Percentiles rank a stretch among this genome's conserved stretches.
These are phyloP conservation scores for Nesidiocoris tenuis DNA, from an alignment of 2,888 invertebrate species.

Conservation along the genomic window DNA sequence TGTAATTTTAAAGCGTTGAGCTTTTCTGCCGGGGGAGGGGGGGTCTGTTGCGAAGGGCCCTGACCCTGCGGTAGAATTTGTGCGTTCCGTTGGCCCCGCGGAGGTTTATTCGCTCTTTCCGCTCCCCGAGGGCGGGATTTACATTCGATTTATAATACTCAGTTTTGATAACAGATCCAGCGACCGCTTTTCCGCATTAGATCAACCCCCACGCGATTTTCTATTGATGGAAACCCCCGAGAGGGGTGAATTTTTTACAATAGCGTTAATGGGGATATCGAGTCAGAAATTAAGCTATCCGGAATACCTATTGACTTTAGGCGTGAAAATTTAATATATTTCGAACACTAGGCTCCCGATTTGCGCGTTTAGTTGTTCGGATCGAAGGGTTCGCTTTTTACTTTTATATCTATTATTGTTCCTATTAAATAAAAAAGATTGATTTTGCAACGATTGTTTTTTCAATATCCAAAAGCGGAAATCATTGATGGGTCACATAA, in stretches of 20 bases:
- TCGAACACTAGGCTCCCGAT: too few species aligned
- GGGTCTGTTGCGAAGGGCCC: neutral
- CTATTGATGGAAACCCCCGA: slow-evolving; percentile 11
- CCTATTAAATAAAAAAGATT: too few species aligned
- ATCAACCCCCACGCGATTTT: neutral
- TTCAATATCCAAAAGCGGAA: too few species aligned
- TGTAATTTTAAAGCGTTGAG: slow-evolving; percentile 37
- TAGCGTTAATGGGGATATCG: neutral
- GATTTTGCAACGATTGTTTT: too few species aligned
- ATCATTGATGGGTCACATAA: too few species aligned
- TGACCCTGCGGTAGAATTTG: slow-evolving; percentile 11
- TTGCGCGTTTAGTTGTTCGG: too few species aligned
- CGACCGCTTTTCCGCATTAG: slow-evolving; percentile 20
- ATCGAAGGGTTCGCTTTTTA: too few species aligned
- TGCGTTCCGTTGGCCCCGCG: slow-evolving; percentile 3
- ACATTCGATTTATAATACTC: slow-evolving; percentile 43
- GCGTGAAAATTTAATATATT: too few species aligned
- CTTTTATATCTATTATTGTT: too few species aligned
- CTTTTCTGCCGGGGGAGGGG: slow-evolving; percentile 11
- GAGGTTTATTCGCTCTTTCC: slow-evolving; percentile 18
- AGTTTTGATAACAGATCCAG: slow-evolving; percentile 26
- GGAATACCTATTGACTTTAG: too few species aligned
- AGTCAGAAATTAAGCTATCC: neutral
- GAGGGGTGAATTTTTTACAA: slow-evolving; percentile 3
- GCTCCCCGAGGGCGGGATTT: slow-evolving; percentile 21